Evolutionary conservation across 2,888 invertebrate genomes (phyloP).

Genomic region (Lydus trimaculatus): DNA sequence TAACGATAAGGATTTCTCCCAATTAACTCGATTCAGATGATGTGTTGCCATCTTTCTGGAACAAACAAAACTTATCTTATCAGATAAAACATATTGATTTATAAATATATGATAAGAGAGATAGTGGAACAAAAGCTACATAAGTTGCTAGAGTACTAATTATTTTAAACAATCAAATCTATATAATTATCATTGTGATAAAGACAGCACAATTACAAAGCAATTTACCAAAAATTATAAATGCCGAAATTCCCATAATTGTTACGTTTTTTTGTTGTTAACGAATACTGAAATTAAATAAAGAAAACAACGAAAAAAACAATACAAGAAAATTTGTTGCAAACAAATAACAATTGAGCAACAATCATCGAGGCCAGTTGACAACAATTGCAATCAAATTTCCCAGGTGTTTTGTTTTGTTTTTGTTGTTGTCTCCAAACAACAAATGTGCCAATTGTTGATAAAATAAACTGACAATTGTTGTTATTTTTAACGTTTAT

Average conservation of each 20-base stretch:
- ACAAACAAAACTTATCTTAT: constrained; percentile 32
- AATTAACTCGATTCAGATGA: constrained; percentile 39
- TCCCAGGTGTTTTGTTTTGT: neutral
- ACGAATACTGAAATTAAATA: neutral
- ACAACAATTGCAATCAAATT: constrained; percentile 1
- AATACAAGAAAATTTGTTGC: constrained; percentile 1
- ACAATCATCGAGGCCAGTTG: neutral
- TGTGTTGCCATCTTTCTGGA: constrained; percentile 35
- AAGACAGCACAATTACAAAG: neutral
- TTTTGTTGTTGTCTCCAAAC: neutral
- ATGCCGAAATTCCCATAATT: neutral
- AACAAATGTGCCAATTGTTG: neutral
- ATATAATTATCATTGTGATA: neutral
- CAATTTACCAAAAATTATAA: neutral
- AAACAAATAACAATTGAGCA: neutral
- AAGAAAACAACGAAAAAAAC: neutral
- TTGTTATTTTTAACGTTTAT: no score
- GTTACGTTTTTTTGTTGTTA: neutral
- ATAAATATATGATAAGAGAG: neutral
- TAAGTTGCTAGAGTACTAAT: no score
- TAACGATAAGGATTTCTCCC: constrained; percentile 39
- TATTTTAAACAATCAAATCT: neutral
- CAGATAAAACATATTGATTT: constrained; percentile 5
- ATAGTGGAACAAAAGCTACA: no score
- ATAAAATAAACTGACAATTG: no score